Evolutionary conservation across 2,888 invertebrate species (phyloP).

Genomic region (Halictus quadricinctus): DNA sequence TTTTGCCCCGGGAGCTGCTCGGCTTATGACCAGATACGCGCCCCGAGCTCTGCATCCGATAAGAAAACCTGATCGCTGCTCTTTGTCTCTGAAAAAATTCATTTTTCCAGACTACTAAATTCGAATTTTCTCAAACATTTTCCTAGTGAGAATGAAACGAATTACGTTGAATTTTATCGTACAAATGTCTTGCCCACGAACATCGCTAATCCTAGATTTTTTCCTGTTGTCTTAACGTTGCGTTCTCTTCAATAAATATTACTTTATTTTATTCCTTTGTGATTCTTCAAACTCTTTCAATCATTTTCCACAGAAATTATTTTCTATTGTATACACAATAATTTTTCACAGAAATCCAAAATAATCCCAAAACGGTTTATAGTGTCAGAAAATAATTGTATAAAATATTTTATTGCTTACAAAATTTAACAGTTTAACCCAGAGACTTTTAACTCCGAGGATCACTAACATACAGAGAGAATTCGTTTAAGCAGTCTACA

Average conservation of each 20-base stretch:
- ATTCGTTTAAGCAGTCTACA: no score
- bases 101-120: not conserved
- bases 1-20: constrained; percentile 24
- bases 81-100: not conserved
- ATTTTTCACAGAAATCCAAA: no score
- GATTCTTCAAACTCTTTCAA: not conserved
- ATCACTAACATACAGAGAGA: no score
- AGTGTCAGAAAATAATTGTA: no score
- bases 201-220: not conserved
- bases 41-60: constrained; percentile 1
- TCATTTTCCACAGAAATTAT: not conserved
- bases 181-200: not conserved
- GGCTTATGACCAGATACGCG: constrained; percentile 22
- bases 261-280: not conserved
- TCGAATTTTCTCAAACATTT: not conserved
- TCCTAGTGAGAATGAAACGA: not conserved
- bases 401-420: no score
- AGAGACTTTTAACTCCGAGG: no score
- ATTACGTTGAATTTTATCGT: not conserved
- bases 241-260: no score
- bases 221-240: not conserved
- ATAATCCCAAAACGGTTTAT: no score
- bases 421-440: no score
- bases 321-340: no score
- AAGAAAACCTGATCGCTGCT: not conserved